These are phyloP conservation scores for Xylocampa areola DNA, from an alignment of 2,888 invertebrate genomes.

Conservation along the genomic window DNA sequence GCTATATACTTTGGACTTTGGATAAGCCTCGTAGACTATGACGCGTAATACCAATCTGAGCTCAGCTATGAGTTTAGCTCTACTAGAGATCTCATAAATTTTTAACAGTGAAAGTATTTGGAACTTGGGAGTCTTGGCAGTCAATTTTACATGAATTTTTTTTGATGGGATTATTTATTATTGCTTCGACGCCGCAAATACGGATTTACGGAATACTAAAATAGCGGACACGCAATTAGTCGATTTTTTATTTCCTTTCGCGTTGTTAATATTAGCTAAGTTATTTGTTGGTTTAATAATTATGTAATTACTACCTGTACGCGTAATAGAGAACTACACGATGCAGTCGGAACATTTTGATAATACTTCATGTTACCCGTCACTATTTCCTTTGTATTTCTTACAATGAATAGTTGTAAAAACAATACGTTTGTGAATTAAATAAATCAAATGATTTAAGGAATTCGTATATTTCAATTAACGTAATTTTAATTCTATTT, in stretches of 20 bases:
- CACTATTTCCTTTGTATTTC: constrained; percentile 19
- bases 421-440: too few relatives aligned
- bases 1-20: too few relatives aligned
- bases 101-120: too few relatives aligned
- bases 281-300: constrained; percentile 23
- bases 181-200: neutral
- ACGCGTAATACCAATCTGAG: too few relatives aligned
- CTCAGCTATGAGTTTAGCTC: too few relatives aligned
- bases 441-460: too few relatives aligned
- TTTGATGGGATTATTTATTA: neutral
- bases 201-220: neutral
- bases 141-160: neutral
- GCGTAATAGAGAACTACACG: constrained; percentile 17
- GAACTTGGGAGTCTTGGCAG: too few relatives aligned
- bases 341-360: constrained; percentile 11
- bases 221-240: constrained; percentile 5
- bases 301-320: constrained; percentile 34
- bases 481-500: too few relatives aligned
- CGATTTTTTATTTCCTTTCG: constrained; percentile 29
- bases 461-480: too few relatives aligned
- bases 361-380: constrained; percentile 27
- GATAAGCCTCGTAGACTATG: too few relatives aligned
- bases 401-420: too few relatives aligned
- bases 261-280: constrained; percentile 15
- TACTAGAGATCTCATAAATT: too few relatives aligned